These are phyloP conservation scores for Acridotheres tristis DNA, from an alignment of 2,797 vertebrate species.

Conservation along the genomic window DNA sequence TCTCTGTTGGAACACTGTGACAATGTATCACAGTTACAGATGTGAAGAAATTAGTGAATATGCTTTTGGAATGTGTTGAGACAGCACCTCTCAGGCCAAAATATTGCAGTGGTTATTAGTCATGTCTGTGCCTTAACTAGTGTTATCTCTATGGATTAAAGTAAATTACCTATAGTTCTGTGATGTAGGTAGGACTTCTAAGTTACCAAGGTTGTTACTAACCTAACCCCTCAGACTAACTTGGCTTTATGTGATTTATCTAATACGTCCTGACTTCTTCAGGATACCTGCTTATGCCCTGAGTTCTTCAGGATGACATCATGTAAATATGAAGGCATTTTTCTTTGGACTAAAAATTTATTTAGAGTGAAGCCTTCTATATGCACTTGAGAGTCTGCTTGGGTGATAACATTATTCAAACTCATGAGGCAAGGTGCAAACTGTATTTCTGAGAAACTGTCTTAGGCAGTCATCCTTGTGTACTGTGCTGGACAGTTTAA, in stretches of 20 bases:
- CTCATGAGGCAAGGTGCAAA: background rate
- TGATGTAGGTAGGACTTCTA: background rate
- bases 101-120: background rate
- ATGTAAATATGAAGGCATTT: background rate
- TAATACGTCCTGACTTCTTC: background rate
- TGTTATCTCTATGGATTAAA: background rate
- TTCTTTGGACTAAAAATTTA: background rate
- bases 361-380: background rate
- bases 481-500: slow-evolving; percentile 74
- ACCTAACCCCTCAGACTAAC: background rate
- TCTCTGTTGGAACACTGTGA: background rate
- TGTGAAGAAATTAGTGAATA: background rate
- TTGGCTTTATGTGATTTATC: background rate
- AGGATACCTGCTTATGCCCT: background rate
- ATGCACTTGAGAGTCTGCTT: background rate
- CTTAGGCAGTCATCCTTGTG: slow-evolving; percentile 53
- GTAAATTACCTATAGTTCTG: background rate
- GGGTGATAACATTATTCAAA: background rate
- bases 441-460: slow-evolving; percentile 53
- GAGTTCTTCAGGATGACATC: background rate
- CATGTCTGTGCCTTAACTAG: background rate
- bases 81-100: background rate
- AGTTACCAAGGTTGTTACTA: background rate
- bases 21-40: background rate
- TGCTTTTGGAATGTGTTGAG: background rate